Percentiles rank a stretch among this genome's conserved stretches.
Conservation (phyloP, 2,888 invertebrate genomes). For the Limnephilus rhombicus region DNA sequence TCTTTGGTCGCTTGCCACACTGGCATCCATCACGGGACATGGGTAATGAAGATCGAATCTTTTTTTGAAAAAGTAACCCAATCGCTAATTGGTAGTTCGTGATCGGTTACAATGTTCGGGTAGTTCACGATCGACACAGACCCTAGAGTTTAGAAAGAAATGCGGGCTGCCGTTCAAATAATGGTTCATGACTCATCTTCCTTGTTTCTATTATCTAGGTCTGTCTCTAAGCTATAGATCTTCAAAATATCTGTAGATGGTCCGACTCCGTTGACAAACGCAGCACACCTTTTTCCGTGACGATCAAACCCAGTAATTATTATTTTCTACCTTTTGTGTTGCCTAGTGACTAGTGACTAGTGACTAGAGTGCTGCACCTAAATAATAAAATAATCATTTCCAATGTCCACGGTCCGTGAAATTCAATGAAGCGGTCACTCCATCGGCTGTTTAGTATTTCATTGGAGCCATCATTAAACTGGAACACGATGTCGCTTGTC, state of each 20-base stretch:
- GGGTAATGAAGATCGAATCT: no score
- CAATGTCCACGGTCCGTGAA: conserved; percentile 56
- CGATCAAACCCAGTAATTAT: conserved; percentile 5
- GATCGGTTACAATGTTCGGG: no score
- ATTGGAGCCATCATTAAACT: conserved; percentile 25
- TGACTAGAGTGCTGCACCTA: conserved; percentile 9
- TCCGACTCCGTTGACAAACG: not conserved
- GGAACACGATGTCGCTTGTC: not conserved
- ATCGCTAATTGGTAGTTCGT: no score
- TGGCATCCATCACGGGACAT: no score
- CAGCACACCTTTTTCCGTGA: not conserved
- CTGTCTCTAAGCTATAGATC: not conserved
- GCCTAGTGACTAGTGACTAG: not conserved
- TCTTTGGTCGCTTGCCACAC: no score
- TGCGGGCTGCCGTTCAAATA: no score
- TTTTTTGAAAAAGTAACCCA: no score
- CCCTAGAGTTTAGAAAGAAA: no score
- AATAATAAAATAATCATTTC: conserved; percentile 41
- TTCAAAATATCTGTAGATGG: not conserved
- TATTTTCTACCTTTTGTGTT: not conserved
- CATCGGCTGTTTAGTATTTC: conserved; percentile 47
- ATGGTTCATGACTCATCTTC: no score
- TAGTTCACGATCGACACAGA: no score
- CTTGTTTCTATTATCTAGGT: no score
- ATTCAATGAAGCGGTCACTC: conserved; percentile 49